A percentile compares a stretch with the other conserved stretches of the same genome.
These are phyloP conservation scores for Allolobophora icterica DNA, from an alignment of 2,888 invertebrate genomes.

Conservation along the genomic window DNA sequence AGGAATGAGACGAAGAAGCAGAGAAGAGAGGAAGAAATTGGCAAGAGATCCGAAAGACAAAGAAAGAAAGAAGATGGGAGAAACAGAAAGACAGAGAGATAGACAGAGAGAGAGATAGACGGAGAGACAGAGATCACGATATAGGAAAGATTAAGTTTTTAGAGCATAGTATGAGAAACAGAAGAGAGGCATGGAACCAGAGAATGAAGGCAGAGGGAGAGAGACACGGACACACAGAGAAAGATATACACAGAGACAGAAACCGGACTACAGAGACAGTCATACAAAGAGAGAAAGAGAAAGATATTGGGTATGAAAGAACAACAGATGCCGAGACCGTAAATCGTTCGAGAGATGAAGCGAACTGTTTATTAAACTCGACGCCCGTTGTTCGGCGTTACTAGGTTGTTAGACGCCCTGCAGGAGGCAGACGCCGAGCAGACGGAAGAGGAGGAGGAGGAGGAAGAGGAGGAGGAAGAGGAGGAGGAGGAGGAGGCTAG, in stretches of 20 bases:
- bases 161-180: too few relatives aligned
- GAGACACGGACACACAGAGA: too few relatives aligned
- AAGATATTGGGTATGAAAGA: neutral
- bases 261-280: neutral
- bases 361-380: conserved; percentile 11
- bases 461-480: neutral
- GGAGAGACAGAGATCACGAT: too few relatives aligned
- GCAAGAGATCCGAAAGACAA: too few relatives aligned
- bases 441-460: neutral
- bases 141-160: too few relatives aligned
- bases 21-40: neutral
- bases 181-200: too few relatives aligned
- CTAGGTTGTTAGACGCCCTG: neutral
- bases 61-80: neutral
- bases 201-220: too few relatives aligned
- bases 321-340: neutral
- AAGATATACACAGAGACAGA: neutral
- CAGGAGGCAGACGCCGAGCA: neutral
- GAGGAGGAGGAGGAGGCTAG: neutral
- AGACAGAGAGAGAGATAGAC: neutral
- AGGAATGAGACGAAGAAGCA: too few relatives aligned
- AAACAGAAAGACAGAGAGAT: neutral
- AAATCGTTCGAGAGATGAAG: conserved; percentile 11
- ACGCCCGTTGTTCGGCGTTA: conserved; percentile 6
- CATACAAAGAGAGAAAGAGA: neutral